These are phyloP conservation scores for Coleophora flavipennella DNA, from an alignment of 2,888 invertebrate genomes.

Conservation along the genomic window DNA sequence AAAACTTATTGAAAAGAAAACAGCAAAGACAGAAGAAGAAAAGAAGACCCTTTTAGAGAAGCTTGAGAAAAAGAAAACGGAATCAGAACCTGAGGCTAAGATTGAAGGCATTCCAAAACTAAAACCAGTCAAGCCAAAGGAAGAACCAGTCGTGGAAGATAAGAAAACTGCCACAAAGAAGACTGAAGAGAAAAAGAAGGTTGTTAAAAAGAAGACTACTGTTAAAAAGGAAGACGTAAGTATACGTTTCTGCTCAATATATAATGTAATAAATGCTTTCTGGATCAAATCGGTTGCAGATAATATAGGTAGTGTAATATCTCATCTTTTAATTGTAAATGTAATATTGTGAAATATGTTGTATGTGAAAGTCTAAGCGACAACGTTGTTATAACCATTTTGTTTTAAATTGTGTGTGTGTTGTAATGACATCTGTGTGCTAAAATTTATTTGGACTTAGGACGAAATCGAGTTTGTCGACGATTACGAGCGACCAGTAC, in stretches of 20 bases:
- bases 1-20: constrained; percentile 57
- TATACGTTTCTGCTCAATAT: constrained; percentile 13
- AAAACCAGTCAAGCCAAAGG: constrained; percentile 68
- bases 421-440: constrained; percentile 47
- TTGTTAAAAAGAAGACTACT: constrained; percentile 63
- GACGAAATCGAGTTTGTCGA: constrained; percentile 70
- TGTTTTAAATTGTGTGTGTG: constrained; percentile 23
- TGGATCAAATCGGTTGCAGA: not conserved
- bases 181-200: constrained; percentile 61
- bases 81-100: constrained; percentile 60
- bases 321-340: not conserved
- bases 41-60: constrained; percentile 65
- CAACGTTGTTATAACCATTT: constrained; percentile 30
- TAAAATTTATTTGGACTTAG: constrained; percentile 57
- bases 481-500: constrained; percentile 83
- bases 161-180: constrained; percentile 58
- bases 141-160: constrained; percentile 57
- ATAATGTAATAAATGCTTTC: constrained; percentile 2
- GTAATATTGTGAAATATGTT: no score
- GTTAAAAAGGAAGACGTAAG: constrained; percentile 66
- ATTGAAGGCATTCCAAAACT: constrained; percentile 76
- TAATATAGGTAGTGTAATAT: not conserved
- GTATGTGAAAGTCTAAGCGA: constrained; percentile 1
- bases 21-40: constrained; percentile 63
- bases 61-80: constrained; percentile 63